phyloP scores from a whole-genome alignment of 2,113 vertebrate species.

The human region DNA sequence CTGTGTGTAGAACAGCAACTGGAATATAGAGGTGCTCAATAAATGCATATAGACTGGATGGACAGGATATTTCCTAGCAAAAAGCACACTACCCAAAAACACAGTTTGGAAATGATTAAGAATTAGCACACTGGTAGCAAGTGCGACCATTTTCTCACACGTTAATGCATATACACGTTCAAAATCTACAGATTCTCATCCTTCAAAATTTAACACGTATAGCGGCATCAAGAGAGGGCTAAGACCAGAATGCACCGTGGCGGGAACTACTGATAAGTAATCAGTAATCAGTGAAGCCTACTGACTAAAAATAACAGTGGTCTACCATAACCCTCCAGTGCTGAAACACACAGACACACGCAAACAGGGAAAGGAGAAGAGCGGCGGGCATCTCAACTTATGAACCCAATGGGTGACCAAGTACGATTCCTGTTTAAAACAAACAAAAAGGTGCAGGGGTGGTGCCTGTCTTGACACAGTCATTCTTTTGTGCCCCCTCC shows the following conservation, averaged over 20 bases:
- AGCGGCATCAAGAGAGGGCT: neutral
- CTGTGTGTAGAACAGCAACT: neutral
- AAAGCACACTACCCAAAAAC: neutral
- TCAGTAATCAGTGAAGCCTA: neutral
- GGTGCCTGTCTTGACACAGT: neutral
- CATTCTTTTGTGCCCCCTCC: neutral
- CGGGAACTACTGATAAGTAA: neutral
- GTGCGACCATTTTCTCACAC: neutral
- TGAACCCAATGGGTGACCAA: neutral
- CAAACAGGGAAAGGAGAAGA: neutral
- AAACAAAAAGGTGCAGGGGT: neutral
- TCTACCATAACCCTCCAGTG: neutral
- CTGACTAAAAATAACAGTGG: neutral
- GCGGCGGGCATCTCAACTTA: neutral
- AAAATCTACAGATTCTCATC: neutral
- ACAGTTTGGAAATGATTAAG: neutral
- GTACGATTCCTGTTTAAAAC: neutral
- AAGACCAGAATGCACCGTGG: neutral
- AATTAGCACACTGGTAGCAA: neutral
- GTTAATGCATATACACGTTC: neutral
- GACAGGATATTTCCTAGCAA: neutral
- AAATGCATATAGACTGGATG: rapidly evolving
- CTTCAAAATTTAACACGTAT: neutral
- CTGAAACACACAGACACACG: neutral
- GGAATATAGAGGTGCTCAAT: neutral